Conservation (phyloP, 2,113 vertebrate genomes). For the Meleagris gallopavo region DNA sequence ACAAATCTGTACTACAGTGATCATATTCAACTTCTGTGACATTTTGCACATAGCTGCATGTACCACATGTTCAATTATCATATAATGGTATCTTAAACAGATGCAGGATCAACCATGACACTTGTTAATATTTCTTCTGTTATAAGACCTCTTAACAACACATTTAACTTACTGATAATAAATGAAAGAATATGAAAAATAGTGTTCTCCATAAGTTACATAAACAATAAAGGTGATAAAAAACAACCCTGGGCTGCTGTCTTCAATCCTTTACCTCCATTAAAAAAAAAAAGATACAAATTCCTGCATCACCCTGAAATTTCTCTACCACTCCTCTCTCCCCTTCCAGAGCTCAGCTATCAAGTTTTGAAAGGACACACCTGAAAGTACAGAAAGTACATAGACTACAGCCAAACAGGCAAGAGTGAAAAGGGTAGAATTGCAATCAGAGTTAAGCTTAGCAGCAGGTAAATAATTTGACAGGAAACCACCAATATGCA, state of each 20-base stretch:
- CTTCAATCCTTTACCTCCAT: not conserved
- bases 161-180: not conserved
- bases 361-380: not conserved
- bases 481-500: not conserved
- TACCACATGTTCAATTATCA: not conserved
- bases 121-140: not conserved
- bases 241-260: not conserved
- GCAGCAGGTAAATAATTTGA: not conserved
- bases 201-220: rapidly evolving
- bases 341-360: not conserved
- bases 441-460: not conserved
- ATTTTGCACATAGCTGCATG: rapidly evolving
- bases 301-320: not conserved
- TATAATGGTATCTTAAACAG: rapidly evolving
- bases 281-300: not conserved
- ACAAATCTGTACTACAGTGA: not conserved
- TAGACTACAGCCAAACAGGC: not conserved
- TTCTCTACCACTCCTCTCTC: not conserved
- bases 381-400: not conserved
- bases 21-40: not conserved
- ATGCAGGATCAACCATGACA: not conserved
- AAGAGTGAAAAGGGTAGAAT: not conserved
- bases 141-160: not conserved
- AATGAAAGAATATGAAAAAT: not conserved
- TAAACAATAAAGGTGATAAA: not conserved